Evolutionary conservation across 23 tunicate genomes (phyloP), one percentile per base, ranked within the genome.

Genomic region (Styela clava): DNA sequence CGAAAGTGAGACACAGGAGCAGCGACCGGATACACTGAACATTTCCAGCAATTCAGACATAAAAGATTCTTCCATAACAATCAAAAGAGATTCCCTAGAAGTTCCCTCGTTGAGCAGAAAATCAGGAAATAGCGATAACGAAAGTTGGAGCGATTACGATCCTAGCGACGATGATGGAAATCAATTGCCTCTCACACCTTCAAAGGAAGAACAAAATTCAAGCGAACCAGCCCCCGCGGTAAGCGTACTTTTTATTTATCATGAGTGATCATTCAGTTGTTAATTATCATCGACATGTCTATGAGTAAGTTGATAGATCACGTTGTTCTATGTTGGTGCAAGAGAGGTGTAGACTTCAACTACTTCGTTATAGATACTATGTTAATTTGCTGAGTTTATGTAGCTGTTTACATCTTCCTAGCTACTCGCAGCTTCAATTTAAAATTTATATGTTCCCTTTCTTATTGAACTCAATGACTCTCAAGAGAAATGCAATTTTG

Each of bases 121-220:
- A 9, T 73, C 81, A 3, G 73, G 44, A 27, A 77, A 61, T 5
- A 56, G 56, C 29, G 73, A 69, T 36, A 72, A 33, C 5, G 84
- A 78, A 34, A 78, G 84, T 34, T 86, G 82, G 78, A 85, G 82
- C 69, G 84, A 89, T 74, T 74, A 62, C 34, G 83, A 87, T 33
- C 84, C 78, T 72, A 89, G 74, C 21, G 97, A 76, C 34, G 76
- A 88, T 2, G 93, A 88, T n/a, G 83, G 37, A 77, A 78, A 24
- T 31, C 87, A 25, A 33, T 70, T 36, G 33, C 16, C 36, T 34
- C 51, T 62, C 21, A 33, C 24, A 16, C 78, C 56, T 1, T 33
- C 71, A 2, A 16, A 69, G 28, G 63, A 44, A 9, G 36, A 73
- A 24, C 74, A 84, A 64, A 68, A 52, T 28, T 67, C 88, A 30